Evolutionary conservation across 2,888 invertebrate genomes (phyloP).

Genomic region (Hydrotaea diabolus): DNA sequence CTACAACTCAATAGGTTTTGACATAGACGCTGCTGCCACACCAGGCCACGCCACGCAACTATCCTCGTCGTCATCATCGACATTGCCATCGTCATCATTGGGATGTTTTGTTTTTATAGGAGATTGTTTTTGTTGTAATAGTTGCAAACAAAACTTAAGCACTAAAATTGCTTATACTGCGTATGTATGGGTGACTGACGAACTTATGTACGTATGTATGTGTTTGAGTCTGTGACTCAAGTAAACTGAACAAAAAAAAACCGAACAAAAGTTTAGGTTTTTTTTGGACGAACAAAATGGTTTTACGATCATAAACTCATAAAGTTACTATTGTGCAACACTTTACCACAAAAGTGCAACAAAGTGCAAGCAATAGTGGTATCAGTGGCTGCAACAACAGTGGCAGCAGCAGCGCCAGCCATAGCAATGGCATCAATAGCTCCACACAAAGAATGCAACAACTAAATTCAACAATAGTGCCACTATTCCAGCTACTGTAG

Average conservation of each 20-base stretch:
- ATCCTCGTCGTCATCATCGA: conserved; percentile 32
- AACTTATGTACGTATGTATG: background rate
- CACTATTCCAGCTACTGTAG: conserved; percentile 54
- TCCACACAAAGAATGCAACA: conserved; percentile 31
- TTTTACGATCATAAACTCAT: conserved; percentile 79
- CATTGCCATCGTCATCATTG: conserved; percentile 50
- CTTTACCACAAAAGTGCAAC: conserved; percentile 76
- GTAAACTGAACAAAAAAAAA: conserved; percentile 15
- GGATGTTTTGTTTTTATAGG: conserved; percentile 23
- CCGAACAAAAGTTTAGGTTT: conserved; percentile 52
- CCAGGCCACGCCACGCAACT: too few relatives aligned
- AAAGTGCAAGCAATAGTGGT: conserved; percentile 69
- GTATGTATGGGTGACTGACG: background rate
- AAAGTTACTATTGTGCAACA: conserved; percentile 72
- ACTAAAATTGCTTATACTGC: conserved; percentile 52
- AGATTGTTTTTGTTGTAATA: conserved; percentile 51
- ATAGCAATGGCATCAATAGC: too few relatives aligned
- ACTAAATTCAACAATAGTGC: conserved; percentile 25
- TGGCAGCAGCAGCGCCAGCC: background rate
- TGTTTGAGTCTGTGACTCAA: conserved; percentile 6
- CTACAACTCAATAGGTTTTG: conserved; percentile 72
- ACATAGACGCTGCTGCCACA: conserved; percentile 43
- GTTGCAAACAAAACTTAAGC: conserved; percentile 51
- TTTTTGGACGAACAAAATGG: conserved; percentile 71
- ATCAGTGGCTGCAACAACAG: conserved; percentile 46